phyloP scores from a whole-genome alignment of 2,113 vertebrate species.

The Hoplias malabaricus region DNA sequence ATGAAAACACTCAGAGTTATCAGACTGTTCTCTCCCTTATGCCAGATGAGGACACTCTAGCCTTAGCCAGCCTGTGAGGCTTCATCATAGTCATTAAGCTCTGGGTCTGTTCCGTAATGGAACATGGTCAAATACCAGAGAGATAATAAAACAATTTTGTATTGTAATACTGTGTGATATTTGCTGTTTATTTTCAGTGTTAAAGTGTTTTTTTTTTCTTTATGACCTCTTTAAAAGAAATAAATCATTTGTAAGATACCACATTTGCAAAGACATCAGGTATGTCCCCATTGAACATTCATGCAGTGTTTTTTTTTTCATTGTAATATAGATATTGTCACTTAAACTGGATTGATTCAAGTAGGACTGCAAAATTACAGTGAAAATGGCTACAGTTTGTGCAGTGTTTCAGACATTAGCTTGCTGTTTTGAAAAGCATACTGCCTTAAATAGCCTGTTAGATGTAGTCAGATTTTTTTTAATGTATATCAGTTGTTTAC shows the following conservation, averaged over 20 bases:
- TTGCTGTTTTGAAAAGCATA: neutral
- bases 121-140: slow-evolving; percentile 50
- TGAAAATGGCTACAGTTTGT: neutral
- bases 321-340: slow-evolving; percentile 7
- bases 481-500: slow-evolving; percentile 10
- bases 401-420: neutral
- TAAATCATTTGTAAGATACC: slow-evolving; percentile 46
- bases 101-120: slow-evolving; percentile 49
- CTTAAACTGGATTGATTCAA: slow-evolving; percentile 13
- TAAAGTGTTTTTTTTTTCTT: slow-evolving; percentile 55
- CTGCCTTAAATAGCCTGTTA: neutral
- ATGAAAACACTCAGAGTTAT: slow-evolving; percentile 72
- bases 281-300: slow-evolving; percentile 69
- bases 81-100: slow-evolving; percentile 33
- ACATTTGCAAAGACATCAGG: slow-evolving; percentile 67
- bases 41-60: slow-evolving; percentile 58
- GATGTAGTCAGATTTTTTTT: neutral
- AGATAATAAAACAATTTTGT: slow-evolving; percentile 38
- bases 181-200: slow-evolving; percentile 57
- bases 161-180: slow-evolving; percentile 62
- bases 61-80: slow-evolving; percentile 59
- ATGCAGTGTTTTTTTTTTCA: slow-evolving; percentile 14
- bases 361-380: slow-evolving; percentile 36
- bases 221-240: slow-evolving; percentile 36
- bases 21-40: slow-evolving; percentile 51